Percentiles rank a stretch among this genome's conserved stretches.
Evolutionary conservation across 2,113 vertebrate species (phyloP).

Genomic region (Turdus rufiventris): DNA sequence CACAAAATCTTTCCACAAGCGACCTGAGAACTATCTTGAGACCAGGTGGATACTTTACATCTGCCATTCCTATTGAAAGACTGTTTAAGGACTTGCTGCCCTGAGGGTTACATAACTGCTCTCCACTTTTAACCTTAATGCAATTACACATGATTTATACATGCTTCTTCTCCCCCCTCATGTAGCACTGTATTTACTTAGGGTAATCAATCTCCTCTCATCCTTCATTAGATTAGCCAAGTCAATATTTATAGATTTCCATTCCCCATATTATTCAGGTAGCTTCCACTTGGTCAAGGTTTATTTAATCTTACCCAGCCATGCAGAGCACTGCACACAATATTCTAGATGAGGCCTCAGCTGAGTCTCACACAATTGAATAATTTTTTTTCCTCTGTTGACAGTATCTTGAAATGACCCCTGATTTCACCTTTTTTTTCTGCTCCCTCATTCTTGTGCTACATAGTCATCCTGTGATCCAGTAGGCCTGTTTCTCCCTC

Average conservation of each 20-base stretch:
- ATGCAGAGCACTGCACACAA: background rate
- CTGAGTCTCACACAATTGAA: background rate
- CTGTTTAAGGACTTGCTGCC: background rate
- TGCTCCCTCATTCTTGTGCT: background rate
- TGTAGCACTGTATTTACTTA: background rate
- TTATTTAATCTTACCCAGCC: background rate
- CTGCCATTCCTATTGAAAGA: background rate
- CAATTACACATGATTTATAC: background rate
- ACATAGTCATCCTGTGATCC: background rate
- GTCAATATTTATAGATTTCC: constrained; percentile 38
- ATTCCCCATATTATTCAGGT: background rate
- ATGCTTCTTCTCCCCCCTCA: background rate
- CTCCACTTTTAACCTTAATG: background rate
- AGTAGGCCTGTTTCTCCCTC: background rate
- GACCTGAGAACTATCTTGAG: background rate
- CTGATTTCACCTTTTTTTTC: background rate
- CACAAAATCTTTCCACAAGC: background rate
- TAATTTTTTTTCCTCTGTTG: background rate
- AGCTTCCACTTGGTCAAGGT: background rate
- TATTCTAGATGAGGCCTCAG: background rate
- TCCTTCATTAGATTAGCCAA: constrained; percentile 41
- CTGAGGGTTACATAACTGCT: background rate
- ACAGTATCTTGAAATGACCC: background rate
- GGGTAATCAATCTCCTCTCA: constrained; percentile 22
- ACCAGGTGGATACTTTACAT: background rate